Percentiles rank a stretch among this genome's conserved stretches.
Conservation (phyloP, 2,797 vertebrate species). For the Myripristis murdjan region DNA sequence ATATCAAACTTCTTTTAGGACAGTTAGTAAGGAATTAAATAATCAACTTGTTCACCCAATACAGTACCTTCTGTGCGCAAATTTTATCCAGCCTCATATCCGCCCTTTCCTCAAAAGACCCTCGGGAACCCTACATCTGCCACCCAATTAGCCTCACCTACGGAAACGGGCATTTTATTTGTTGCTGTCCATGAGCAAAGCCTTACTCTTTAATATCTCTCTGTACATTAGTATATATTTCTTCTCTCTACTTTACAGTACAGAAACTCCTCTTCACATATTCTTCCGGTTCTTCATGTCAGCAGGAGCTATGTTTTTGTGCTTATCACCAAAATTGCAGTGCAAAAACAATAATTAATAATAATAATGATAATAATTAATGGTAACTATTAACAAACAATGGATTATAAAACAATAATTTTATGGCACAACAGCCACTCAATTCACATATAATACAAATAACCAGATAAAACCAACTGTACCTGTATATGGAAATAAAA, state of each 20-base stretch:
- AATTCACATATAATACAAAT: conserved; percentile 99
- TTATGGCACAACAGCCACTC: conserved; percentile 98
- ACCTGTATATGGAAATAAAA: conserved; percentile 87
- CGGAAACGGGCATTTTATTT: conserved; percentile 62
- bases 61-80: conserved; percentile 43
- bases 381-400: conserved; percentile 89
- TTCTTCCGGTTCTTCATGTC: conserved; percentile 97
- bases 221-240: conserved; percentile 90
- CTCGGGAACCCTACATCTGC: conserved; percentile 49
- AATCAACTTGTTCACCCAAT: conserved; percentile 38
- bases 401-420: conserved; percentile 96
- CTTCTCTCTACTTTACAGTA: conserved; percentile 94
- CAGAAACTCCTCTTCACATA: conserved; percentile 96
- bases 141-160: conserved; percentile 57
- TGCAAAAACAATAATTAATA: conserved; percentile 99
- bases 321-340: conserved; percentile 99
- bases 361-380: conserved; percentile 87
- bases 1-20: conserved; percentile 29
- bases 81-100: conserved; percentile 54
- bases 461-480: conserved; percentile 93
- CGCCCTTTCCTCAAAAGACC: conserved; percentile 40
- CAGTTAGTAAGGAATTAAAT: conserved; percentile 50
- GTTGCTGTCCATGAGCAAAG: conserved; percentile 73
- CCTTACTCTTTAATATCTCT: conserved; percentile 87
- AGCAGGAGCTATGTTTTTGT: conserved; percentile 99